Conservation (phyloP, 1,140 invertebrate genomes). For the Papilio aristodemus region DNA sequence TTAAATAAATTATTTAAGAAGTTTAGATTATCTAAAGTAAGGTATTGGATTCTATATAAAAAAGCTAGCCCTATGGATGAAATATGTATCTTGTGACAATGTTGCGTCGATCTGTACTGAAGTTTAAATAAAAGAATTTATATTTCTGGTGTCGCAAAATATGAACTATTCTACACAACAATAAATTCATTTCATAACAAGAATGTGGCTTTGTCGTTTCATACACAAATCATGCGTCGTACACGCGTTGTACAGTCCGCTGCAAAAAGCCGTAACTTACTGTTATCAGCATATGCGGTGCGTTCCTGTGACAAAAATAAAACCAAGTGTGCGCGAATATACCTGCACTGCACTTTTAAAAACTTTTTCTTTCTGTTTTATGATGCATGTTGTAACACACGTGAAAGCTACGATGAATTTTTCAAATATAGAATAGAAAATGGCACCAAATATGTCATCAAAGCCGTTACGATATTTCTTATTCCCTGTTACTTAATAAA, state of each 20-base stretch:
- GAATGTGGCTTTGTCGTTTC: neutral
- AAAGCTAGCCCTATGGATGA: too few species aligned
- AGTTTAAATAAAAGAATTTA: too few species aligned
- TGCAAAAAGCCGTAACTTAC: slow-evolving; percentile 11
- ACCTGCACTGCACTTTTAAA: neutral
- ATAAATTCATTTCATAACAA: slow-evolving; percentile 9
- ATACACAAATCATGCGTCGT: slow-evolving; percentile 17
- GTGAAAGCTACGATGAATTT: neutral
- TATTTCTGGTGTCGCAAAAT: too few species aligned
- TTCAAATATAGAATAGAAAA: too few species aligned
- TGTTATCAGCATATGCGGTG: slow-evolving; percentile 9
- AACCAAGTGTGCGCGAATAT: neutral
- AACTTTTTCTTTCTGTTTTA: slow-evolving; percentile 7
- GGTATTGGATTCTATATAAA: too few species aligned
- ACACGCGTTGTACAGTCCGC: neutral
- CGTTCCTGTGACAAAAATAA: slow-evolving; percentile 14
- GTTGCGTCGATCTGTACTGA: too few species aligned
- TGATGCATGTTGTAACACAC: neutral
- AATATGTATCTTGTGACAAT: too few species aligned
- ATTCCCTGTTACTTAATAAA: too few species aligned
- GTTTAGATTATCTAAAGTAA: too few species aligned
- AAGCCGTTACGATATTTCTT: too few species aligned
- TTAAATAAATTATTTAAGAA: too few species aligned
- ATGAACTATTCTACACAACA: neutral
- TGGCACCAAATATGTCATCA: too few species aligned